These are phyloP conservation scores for Daktulosphaira vitifoliae DNA, from an alignment of 1,140 invertebrate genomes.

Conservation along the genomic window DNA sequence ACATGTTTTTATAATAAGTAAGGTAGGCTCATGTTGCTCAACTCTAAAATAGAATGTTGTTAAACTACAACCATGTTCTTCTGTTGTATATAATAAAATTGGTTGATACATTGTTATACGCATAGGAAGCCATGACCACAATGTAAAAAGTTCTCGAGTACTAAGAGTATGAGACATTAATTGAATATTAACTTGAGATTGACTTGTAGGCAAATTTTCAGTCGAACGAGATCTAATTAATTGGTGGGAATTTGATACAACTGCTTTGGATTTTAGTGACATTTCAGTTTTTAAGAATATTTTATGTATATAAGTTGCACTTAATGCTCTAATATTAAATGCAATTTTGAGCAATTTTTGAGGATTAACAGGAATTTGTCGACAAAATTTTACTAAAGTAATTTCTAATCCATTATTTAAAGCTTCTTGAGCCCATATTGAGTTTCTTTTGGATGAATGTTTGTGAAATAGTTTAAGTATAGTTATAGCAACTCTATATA, in stretches of 20 bases:
- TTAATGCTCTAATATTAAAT: constrained; percentile 80
- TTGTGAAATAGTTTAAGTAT: constrained; percentile 86
- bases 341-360: constrained; percentile 78
- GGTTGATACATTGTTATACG: constrained; percentile 92
- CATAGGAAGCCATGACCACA: constrained; percentile 93
- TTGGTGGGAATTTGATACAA: constrained; percentile 52
- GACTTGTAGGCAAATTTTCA: constrained; percentile 80
- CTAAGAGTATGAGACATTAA: constrained; percentile 88
- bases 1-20: constrained; percentile 88
- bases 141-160: constrained; percentile 80
- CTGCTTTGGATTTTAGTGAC: constrained; percentile 70
- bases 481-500: constrained; percentile 84
- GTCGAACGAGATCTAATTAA: constrained; percentile 68
- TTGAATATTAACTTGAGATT: constrained; percentile 84
- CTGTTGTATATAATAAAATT: constrained; percentile 86
- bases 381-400: constrained; percentile 75
- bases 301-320: constrained; percentile 81
- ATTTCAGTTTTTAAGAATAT: constrained; percentile 87
- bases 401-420: constrained; percentile 70
- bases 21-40: constrained; percentile 82
- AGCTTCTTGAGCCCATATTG: constrained; percentile 69
- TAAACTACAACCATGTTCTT: constrained; percentile 90
- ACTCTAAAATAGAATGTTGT: constrained; percentile 88
- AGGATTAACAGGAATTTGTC: constrained; percentile 73
- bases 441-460: constrained; percentile 60